These are phyloP conservation scores for Amphibalanus amphitrite DNA, from an alignment of 1,140 invertebrate species.

Conservation along the genomic window DNA sequence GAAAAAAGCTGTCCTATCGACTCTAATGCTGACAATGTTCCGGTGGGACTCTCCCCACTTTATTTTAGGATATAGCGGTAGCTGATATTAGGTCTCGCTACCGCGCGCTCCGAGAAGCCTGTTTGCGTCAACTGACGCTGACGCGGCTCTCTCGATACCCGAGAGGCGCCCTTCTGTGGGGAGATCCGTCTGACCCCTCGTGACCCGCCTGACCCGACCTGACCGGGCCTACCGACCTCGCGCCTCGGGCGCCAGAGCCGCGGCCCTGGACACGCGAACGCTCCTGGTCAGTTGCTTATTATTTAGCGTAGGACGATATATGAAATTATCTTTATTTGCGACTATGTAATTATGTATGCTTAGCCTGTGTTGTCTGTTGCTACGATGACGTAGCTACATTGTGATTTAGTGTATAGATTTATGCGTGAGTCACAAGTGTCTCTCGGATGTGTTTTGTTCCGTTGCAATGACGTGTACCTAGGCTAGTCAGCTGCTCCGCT, in stretches of 20 bases:
- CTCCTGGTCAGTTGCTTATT: neutral
- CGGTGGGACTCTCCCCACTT: neutral
- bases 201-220: neutral
- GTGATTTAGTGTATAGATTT: neutral
- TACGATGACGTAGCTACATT: neutral
- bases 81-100: neutral
- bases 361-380: neutral
- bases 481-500: constrained; percentile 19
- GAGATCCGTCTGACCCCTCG: neutral
- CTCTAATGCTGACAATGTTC: neutral
- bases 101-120: neutral
- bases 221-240: neutral
- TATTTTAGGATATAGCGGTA: neutral
- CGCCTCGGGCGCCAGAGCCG: no score
- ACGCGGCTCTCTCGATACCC: no score
- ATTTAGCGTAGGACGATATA: neutral
- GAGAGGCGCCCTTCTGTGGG: no score
- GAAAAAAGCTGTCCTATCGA: neutral
- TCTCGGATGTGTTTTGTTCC: neutral
- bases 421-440: neutral
- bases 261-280: neutral
- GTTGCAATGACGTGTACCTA: constrained; percentile 28
- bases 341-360: no score
- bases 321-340: neutral
- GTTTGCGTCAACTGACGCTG: no score